phyloP scores from a whole-genome alignment of 1,140 invertebrate species.

The Cyrtorhinus lividipennis region DNA sequence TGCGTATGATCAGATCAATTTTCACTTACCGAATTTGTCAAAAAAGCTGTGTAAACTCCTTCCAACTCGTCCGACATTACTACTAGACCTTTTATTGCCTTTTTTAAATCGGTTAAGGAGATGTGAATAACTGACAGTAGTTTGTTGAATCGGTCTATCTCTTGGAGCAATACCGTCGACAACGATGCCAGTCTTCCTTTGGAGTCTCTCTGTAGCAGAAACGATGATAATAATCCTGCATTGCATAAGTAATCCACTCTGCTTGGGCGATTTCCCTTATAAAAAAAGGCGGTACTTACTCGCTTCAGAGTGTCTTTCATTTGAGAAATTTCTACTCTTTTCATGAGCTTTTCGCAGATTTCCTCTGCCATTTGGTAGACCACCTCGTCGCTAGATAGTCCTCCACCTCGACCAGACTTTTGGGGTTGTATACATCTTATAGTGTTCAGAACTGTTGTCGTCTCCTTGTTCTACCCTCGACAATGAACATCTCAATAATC shows the following conservation, averaged over 20 bases:
- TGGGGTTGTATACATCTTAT: slow-evolving; percentile 60
- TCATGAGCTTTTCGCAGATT: slow-evolving; percentile 39
- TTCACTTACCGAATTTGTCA: slow-evolving; percentile 54
- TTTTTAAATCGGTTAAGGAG: slow-evolving; percentile 57
- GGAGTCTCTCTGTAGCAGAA: slow-evolving; percentile 33
- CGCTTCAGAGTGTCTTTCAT: slow-evolving; percentile 20
- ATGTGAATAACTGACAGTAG: slow-evolving; percentile 51
- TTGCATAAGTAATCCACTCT: no score
- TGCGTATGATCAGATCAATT: no score
- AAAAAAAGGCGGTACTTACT: no score
- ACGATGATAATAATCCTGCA: no score
- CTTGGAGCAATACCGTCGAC: slow-evolving; percentile 69
- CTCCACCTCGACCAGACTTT: slow-evolving; percentile 36
- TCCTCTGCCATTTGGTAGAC: slow-evolving; percentile 53
- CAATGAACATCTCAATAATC: no score
- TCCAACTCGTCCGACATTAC: slow-evolving; percentile 80
- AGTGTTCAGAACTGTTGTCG: slow-evolving; percentile 39
- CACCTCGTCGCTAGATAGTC: slow-evolving; percentile 55
- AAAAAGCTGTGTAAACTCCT: slow-evolving; percentile 56
- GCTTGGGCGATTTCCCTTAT: no score
- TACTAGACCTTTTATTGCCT: slow-evolving; percentile 69
- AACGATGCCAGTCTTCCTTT: slow-evolving; percentile 57
- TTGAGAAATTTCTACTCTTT: slow-evolving; percentile 33
- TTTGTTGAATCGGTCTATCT: slow-evolving; percentile 72
- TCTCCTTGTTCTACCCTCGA: slow-evolving; percentile 61